Evolutionary conservation across 2,113 vertebrate species (phyloP).

Genomic region (Labeo rohita): DNA sequence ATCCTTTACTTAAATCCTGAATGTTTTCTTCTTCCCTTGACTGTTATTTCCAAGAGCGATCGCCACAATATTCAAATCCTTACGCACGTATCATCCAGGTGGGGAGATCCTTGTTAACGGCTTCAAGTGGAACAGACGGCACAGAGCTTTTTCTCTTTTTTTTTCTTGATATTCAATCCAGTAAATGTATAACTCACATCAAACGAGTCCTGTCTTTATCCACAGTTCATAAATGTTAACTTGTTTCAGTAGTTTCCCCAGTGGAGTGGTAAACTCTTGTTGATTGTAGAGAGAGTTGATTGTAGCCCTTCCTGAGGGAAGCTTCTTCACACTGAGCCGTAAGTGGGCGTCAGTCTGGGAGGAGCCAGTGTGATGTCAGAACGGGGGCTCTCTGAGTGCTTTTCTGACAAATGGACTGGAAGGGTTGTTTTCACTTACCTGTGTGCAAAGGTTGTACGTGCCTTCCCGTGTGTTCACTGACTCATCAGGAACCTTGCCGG

Average conservation of each 20-base stretch:
- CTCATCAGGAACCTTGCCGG: neutral
- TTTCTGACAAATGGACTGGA: neutral
- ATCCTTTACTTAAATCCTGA: conserved; percentile 53
- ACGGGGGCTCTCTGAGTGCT: neutral
- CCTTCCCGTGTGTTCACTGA: neutral
- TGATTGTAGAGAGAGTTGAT: conserved; percentile 56
- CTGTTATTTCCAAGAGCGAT: conserved; percentile 66
- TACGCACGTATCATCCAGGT: conserved; percentile 63
- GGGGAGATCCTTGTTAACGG: conserved; percentile 64
- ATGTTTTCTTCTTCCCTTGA: conserved; percentile 53
- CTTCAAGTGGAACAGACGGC: conserved; percentile 50
- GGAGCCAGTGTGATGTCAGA: conserved; percentile 77
- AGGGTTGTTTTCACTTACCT: conserved; percentile 33
- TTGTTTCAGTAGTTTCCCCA: conserved; percentile 49
- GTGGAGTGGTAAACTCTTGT: conserved; percentile 20
- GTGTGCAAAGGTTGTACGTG: conserved; percentile 47
- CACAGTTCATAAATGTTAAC: conserved; percentile 55
- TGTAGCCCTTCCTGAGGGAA: conserved; percentile 67
- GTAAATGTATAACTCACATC: conserved; percentile 43
- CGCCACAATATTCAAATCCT: conserved; percentile 70
- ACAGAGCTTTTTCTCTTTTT: conserved; percentile 1
- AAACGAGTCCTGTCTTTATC: conserved; percentile 23
- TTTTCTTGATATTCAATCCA: conserved; percentile 14
- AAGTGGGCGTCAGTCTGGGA: conserved; percentile 59
- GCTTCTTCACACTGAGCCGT: conserved; percentile 71